Evolutionary conservation across 2,888 invertebrate genomes (phyloP), one percentile per base, ranked within the genome.

Genomic region (Cynaeus angustus): DNA sequence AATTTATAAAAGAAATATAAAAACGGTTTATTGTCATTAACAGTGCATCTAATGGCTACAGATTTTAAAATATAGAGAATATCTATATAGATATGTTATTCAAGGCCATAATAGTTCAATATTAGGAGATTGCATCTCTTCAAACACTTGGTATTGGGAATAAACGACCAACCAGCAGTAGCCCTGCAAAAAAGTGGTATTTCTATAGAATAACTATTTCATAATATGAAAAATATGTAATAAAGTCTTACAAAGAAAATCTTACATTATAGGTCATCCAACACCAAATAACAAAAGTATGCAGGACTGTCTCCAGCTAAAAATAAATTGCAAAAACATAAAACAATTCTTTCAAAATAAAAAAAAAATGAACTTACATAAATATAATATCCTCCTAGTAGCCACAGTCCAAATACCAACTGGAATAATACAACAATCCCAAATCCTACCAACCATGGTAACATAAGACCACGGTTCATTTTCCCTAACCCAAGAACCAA

Each of bases 221-320:
- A n/a, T n/a, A n/a, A n/a, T n/a, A n/a, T n/a, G n/a, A n/a, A n/a
- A n/a, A n/a, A n/a, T n/a, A n/a, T n/a, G n/a, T n/a, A n/a, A n/a
- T n/a, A n/a, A n/a, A 72, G 45, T 43, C 33, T 52, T 43, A 8
- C 37, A 37, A 37, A 37, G 46, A n/a, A n/a, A n/a, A 77, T 88
- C 91, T 91, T 87, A 95, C 95, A 87, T 96, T 94, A 80, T 95
- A 95, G 0, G 91, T 86, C 92, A 94, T 92, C 94, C 94, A 96
- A 0, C 91, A 83, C 88, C 94, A 95, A 79, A 92, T 89, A 3
- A 94, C 82, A 0, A 96, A 84, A 0, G 94, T 91, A 21, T 93
- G 91, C 75, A 93, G 90, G 1, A 95, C 93, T 43, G 91, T 90
- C 66, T 94, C 92, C 79, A 95, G 87, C 95, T 95, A 85, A 71